Percentiles rank a stretch among this genome's conserved stretches.
Evolutionary conservation across 2,797 vertebrate genomes (phyloP).

Genomic region (Leptatherina wallacei): DNA sequence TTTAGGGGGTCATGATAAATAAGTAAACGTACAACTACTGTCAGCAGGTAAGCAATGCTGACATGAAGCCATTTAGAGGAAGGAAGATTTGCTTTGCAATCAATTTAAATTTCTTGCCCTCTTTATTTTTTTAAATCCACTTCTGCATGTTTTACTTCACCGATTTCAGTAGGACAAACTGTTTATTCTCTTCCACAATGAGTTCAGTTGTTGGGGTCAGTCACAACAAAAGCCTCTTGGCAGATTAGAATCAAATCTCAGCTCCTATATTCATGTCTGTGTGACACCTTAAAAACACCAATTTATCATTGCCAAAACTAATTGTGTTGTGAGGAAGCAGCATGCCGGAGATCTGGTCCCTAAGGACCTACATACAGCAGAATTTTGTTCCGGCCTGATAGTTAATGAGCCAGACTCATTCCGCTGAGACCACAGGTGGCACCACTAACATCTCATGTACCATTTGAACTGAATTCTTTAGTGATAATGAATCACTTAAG

Average conservation of each 20-base stretch:
- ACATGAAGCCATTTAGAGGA: constrained; percentile 13
- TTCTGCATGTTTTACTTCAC: not conserved
- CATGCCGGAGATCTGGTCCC: not conserved
- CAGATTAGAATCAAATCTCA: not conserved
- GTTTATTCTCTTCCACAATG: not conserved
- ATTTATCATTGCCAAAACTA: constrained; percentile 2
- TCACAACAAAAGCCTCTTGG: not conserved
- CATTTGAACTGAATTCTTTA: not conserved
- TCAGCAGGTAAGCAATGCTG: constrained; percentile 26
- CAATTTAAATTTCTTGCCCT: not conserved
- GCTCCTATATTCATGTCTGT: not conserved
- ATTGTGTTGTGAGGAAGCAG: constrained; percentile 1
- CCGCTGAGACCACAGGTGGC: constrained; percentile 10
- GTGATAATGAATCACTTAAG: constrained; percentile 9
- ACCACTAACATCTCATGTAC: not conserved
- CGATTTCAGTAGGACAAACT: not conserved
- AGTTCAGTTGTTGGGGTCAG: constrained; percentile 24
- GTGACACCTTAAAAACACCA: constrained; percentile 6
- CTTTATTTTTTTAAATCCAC: not conserved
- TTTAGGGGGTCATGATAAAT: constrained; percentile 16
- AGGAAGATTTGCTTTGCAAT: constrained; percentile 8
- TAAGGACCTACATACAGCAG: not conserved
- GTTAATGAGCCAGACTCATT: constrained; percentile 14
- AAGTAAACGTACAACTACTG: constrained; percentile 13
- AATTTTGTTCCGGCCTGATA: not conserved